Base-by-base conservation (phyloP, 2,113 vertebrate species). In the Oenanthe oenanthe region DNA sequence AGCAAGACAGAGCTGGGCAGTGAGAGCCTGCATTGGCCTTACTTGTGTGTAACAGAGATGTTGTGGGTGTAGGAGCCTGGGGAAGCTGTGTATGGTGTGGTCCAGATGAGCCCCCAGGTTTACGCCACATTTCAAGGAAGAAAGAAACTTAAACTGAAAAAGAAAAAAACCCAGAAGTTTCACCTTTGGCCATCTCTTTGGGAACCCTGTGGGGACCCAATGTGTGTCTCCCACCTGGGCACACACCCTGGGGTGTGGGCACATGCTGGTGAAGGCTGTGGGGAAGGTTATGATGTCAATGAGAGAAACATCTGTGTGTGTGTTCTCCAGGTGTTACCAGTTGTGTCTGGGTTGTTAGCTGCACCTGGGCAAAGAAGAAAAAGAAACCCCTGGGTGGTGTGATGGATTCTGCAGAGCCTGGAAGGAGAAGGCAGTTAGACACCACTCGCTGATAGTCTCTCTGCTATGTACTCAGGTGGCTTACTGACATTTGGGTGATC, bases 361-460 rank as follows among this genome's bases (percentile, higher is more conserved):
- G 84, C 96, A 96, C 91, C 95, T 96, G 95, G 91, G 88, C 78
- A 85, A 90, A 96, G 93, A 88, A 88, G 88, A 42, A 85, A 63
- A 85, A 88, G 75, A 93, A 96, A 74, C 26, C 71, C 88, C 90
- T 0, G 63, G 72, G 85, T 80, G 68, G 78, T 53, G 71, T 60
- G 81, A 90, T 93, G 92, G 89, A 48, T 93, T 96, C 87, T 73
- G 78, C 89, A 95, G 89, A 72, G 18, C 24, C 63, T 26, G 42
- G 45, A 74, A 93, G 87, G 47, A 92, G 89, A 73, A 66, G 38
- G 91, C 74, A 65, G 81, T 96, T 94, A 88, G 89, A 73, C 82
- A 62, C 50, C 42, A 54, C 88, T 95, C 80, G 78, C 85, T 74
- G 88, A 91, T 42, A 22, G 70, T 61, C 31, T 26, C 56, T 54